phyloP scores from a whole-genome alignment of 64 coral and sea anemone genomes.

The Stylophora pistillata region DNA sequence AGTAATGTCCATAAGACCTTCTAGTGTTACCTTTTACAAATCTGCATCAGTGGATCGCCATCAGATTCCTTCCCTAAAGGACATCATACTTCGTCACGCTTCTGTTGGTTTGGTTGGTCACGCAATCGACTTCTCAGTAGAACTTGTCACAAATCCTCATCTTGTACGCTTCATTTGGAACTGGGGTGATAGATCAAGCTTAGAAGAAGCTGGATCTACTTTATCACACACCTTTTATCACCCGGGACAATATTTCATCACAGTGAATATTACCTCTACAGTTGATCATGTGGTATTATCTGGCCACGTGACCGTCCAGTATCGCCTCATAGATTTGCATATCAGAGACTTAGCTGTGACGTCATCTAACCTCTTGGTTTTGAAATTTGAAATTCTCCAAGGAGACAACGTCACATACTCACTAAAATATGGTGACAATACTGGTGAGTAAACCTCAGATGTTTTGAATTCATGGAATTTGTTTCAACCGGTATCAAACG shows the following conservation, averaged over 20 bases:
- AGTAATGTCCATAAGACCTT: neutral
- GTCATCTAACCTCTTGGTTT: neutral
- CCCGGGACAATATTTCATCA: conserved; percentile 51
- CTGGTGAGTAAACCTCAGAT: neutral
- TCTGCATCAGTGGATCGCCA: neutral
- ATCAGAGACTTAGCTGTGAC: conserved; percentile 23
- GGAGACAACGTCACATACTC: conserved; percentile 52
- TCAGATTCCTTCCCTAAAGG: neutral
- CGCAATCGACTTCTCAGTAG: conserved; percentile 1
- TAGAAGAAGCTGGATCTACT: conserved; percentile 8
- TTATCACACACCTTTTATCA: conserved; percentile 33
- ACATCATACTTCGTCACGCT: conserved; percentile 4
- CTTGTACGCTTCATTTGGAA: conserved; percentile 49
- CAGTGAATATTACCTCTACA: conserved; percentile 51
- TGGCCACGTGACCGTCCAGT: conserved; percentile 41
- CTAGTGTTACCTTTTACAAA: neutral
- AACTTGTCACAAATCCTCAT: neutral
- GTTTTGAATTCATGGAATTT: too few species aligned
- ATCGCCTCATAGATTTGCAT: conserved; percentile 22
- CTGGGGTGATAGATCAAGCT: conserved; percentile 46
- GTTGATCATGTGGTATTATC: conserved; percentile 28
- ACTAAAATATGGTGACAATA: conserved; percentile 57
- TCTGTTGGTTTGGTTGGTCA: conserved; percentile 1
- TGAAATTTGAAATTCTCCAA: conserved; percentile 62
- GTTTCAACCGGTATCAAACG: too few species aligned